phyloP scores from a whole-genome alignment of 2,888 invertebrate genomes.

The Peribatodes rhomboidaria region DNA sequence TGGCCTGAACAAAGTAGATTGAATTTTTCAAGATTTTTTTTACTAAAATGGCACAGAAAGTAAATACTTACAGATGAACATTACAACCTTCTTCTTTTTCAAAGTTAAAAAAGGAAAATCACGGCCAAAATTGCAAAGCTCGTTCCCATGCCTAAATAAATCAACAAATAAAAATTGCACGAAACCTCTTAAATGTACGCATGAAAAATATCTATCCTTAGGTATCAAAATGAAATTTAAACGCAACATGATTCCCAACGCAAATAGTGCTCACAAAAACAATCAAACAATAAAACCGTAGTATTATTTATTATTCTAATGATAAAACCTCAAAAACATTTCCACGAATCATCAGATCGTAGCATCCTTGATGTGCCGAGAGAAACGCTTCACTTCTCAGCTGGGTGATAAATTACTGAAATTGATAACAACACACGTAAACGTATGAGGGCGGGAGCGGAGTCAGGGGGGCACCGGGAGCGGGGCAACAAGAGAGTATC shows the following conservation, averaged over 20 bases:
- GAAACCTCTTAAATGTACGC: too few relatives aligned
- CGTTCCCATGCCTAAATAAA: too few relatives aligned
- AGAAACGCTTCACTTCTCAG: conserved; percentile 77
- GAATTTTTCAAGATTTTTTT: too few relatives aligned
- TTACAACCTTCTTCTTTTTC: too few relatives aligned
- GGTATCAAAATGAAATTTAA: background rate
- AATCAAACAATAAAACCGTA: conserved; percentile 42
- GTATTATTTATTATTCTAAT: conserved; percentile 11
- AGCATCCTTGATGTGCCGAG: conserved; percentile 63
- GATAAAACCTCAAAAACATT: conserved; percentile 45
- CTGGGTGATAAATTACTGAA: conserved; percentile 82
- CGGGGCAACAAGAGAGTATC: too few relatives aligned
- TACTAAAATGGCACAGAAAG: too few relatives aligned
- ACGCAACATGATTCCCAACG: conserved; percentile 6
- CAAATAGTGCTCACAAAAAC: conserved; percentile 23
- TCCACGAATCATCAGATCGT: conserved; percentile 62
- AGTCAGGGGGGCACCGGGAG: background rate
- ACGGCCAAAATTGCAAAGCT: too few relatives aligned
- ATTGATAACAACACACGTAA: conserved; percentile 79
- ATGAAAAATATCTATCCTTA: too few relatives aligned
- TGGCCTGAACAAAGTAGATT: too few relatives aligned
- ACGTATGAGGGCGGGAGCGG: conserved; percentile 12
- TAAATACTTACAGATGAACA: too few relatives aligned
- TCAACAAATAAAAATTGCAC: too few relatives aligned
- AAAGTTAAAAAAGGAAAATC: too few relatives aligned